Base-by-base conservation (phyloP, 1,140 invertebrate genomes). In the Procambarus clarkii region DNA sequence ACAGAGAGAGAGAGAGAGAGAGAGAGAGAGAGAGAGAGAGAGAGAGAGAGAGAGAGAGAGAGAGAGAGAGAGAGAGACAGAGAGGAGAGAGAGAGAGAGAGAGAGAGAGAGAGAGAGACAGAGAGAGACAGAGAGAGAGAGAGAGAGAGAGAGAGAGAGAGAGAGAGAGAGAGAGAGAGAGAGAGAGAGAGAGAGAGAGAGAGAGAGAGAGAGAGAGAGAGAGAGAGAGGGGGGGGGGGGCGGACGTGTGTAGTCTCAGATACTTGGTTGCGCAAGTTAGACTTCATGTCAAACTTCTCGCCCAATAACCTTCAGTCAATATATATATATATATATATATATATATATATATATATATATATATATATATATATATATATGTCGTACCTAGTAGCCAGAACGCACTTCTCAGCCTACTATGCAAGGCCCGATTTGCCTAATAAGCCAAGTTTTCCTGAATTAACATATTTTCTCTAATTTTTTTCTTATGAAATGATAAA, bases 51-150 rank as follows among this genome's bases (percentile, higher is more conserved):
- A 64, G 54, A 24, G 58, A 83, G 81, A 64, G 58, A 64, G 81
- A n/a, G n/a, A 3, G 21, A 64, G 50, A 64, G n/a, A 45, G 9
- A 64, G 4, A 64, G 7, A 18, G 18, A 18, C 2, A 15, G 24
- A 7, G 45, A 34, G 24, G 34, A 11, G 24, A 44, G 76, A 44
- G 34, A 46, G 76, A 44, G 76, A 44, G 34, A 44, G 3, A 78
- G 76, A 78, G 34, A 45, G 34, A 78, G 24, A 44, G 34, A 44
- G 34, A 45, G 34, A 8, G n/a, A n/a, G n/a, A n/a, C n/a, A 82
- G 80, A 21, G 48, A 82, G 80, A 82, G 80, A 8, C 44, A 21
- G 80, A 54, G 80, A 21, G 50, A 58, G 48, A 82, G 80, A 58
- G 48, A 58, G 48, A 82, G 48, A 82, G 80, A 58, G 48, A 82